Evolutionary conservation across 1,140 invertebrate species (phyloP).

Genomic region (Zaprionus davidi): DNA sequence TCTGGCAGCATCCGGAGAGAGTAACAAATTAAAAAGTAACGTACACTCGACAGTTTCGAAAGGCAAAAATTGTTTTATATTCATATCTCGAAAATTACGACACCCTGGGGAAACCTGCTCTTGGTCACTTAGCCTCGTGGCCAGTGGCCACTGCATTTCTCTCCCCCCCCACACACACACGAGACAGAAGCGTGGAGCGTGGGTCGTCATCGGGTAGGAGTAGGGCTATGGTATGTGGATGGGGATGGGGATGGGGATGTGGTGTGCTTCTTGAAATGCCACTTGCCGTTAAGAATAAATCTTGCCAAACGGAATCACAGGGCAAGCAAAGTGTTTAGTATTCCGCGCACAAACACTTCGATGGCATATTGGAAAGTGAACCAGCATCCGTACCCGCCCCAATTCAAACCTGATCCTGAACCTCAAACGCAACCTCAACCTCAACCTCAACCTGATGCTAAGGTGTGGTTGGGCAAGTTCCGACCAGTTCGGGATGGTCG

Average conservation of each 20-base stretch:
- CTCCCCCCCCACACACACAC: background rate
- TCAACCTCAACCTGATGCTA: slow-evolving; percentile 11
- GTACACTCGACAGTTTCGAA: slow-evolving; percentile 64
- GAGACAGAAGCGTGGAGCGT: background rate
- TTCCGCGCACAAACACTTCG: slow-evolving; percentile 53
- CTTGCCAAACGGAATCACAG: slow-evolving; percentile 62
- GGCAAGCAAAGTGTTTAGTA: slow-evolving; percentile 56
- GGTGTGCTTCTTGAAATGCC: slow-evolving; percentile 12
- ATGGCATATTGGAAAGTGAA: slow-evolving; percentile 55
- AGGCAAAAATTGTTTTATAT: slow-evolving; percentile 70
- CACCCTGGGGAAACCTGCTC: slow-evolving; percentile 66
- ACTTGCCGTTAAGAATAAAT: slow-evolving; percentile 66
- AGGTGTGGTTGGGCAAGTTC: background rate
- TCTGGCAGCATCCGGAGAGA: slow-evolving; percentile 28
- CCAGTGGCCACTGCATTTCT: background rate
- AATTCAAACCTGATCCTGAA: slow-evolving; percentile 9
- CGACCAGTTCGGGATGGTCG: slow-evolving; percentile 2
- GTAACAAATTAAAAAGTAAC: slow-evolving; percentile 69
- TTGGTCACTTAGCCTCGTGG: slow-evolving; percentile 62
- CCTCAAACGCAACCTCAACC: background rate
- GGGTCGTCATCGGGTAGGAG: background rate
- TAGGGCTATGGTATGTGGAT: too few relatives aligned
- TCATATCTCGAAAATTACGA: slow-evolving; percentile 80
- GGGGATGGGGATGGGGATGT: background rate
- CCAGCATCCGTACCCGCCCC: background rate